Evolutionary conservation across 2,797 vertebrate genomes (phyloP), one percentile per base, ranked within the genome.

Genomic region (Scomberomorus guttatus): DNA sequence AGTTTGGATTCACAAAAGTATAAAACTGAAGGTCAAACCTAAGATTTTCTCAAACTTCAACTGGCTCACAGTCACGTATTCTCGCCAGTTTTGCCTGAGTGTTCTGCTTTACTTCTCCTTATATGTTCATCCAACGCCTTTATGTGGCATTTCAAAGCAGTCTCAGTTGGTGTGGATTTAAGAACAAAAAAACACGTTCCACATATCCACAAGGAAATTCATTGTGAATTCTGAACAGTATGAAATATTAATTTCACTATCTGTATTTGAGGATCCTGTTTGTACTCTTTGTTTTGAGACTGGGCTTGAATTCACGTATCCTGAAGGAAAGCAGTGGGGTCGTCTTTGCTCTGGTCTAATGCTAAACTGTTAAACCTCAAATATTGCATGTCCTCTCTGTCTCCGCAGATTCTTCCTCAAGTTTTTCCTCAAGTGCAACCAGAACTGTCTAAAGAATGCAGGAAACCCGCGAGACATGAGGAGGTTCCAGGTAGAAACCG

Each of bases 391-490:
- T 79, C 27, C 63, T 65, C 71, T 83, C 20, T 89, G 54, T 85
- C 92, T 88, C 94, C 2, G 65, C 94, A 99, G 98, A 93, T 99
- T 99, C 95, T 99, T 99, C 95, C 96, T 99, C 91, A 99, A 99
- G 94, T 99, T 99, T 94, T 99, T 99, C 95, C 97, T 99, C 92
- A 99, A 99, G 95, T 99, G 98, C 95, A 99, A 99, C 96, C 98
- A 99, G 95, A 99, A 99, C 95, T 99, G 98, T 95, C 95, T 99
- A 95, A 99, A 99, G 95, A 99, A 99, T 91, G 98, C 98, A 55
- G 98, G 98, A 93, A 99, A 99, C 93, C 98, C 98, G 57, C 95
- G 98, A 84, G 98, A 99, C 93, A 99, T 99, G 98, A 96, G 98
- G 75, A 96, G 98, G 94, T 99, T 99, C 95, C 98, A 99, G 97